Percentiles rank a stretch among this genome's conserved stretches.
Evolutionary conservation across 2,888 invertebrate species (phyloP).

Genomic region (Bursaphelenchus okinawaensis): DNA sequence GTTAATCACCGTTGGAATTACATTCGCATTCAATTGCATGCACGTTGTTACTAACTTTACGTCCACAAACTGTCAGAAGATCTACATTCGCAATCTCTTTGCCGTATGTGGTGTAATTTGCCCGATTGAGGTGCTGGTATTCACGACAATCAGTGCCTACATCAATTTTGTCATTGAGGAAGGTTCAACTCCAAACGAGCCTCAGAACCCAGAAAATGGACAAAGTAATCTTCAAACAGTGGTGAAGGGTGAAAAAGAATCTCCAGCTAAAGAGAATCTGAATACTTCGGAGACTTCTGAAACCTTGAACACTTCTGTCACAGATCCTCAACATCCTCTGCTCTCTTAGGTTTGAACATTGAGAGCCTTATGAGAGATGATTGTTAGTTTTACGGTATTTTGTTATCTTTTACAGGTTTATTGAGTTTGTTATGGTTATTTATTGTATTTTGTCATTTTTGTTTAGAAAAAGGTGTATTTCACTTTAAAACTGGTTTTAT

Average conservation of each 20-base stretch:
- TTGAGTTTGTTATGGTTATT: too few species aligned
- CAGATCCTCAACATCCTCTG: neutral
- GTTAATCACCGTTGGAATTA: neutral
- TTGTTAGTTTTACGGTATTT: too few species aligned
- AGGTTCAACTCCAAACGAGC: neutral
- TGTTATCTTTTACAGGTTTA: too few species aligned
- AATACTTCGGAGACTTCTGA: neutral
- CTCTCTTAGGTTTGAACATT: neutral
- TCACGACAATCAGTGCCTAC: conserved; percentile 6
- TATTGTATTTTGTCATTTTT: too few species aligned
- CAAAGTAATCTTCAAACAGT: too few species aligned
- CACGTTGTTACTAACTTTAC: neutral
- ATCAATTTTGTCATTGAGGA: neutral
- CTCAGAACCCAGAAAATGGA: too few species aligned
- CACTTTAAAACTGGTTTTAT: too few species aligned
- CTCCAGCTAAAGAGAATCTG: neutral
- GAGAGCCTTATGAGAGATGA: too few species aligned
- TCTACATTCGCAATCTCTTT: neutral
- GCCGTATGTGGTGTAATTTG: neutral
- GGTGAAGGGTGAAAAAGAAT: too few species aligned
- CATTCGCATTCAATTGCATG: neutral
- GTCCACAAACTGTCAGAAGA: neutral
- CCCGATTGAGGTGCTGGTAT: conserved; percentile 3
- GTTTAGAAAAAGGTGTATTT: too few species aligned
- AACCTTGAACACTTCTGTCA: neutral